phyloP scores from a whole-genome alignment of 1,140 invertebrate genomes.

The Pentalonia nigronervosa region DNA sequence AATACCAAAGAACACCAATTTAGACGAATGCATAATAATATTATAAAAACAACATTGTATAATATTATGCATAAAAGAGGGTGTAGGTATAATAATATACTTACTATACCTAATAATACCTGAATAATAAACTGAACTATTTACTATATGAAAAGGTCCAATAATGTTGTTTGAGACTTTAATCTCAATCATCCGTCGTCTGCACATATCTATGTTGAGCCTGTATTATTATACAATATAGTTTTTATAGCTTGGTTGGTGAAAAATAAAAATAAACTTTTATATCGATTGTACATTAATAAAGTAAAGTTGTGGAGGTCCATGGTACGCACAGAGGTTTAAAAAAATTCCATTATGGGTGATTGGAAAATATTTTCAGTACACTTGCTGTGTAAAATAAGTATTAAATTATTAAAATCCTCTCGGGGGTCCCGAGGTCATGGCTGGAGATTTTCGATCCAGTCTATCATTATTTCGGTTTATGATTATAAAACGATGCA shows the following conservation, averaged over 20 bases:
- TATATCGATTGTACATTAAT: constrained; percentile 50
- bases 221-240: not conserved
- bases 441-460: constrained; percentile 11
- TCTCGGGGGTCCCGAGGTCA: not conserved
- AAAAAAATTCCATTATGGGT: constrained; percentile 55
- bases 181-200: constrained; percentile 38
- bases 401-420: constrained; percentile 53
- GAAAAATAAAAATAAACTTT: constrained; percentile 53
- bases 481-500: constrained; percentile 37
- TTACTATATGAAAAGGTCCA: not conserved
- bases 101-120: not conserved
- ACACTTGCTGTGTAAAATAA: constrained; percentile 36
- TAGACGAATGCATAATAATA: not conserved
- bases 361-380: constrained; percentile 49
- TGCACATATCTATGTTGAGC: not conserved
- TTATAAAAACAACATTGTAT: not conserved
- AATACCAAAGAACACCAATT: not conserved
- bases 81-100: not conserved
- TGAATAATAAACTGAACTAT: not conserved
- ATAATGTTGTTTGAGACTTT: constrained; percentile 33
- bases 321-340: not conserved
- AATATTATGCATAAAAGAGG: not conserved
- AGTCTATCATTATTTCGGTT: constrained; percentile 35
- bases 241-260: not conserved
- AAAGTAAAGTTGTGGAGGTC: constrained; percentile 6